phyloP scores from a whole-genome alignment of 1,140 invertebrate genomes.

The Calosoma granatense region DNA sequence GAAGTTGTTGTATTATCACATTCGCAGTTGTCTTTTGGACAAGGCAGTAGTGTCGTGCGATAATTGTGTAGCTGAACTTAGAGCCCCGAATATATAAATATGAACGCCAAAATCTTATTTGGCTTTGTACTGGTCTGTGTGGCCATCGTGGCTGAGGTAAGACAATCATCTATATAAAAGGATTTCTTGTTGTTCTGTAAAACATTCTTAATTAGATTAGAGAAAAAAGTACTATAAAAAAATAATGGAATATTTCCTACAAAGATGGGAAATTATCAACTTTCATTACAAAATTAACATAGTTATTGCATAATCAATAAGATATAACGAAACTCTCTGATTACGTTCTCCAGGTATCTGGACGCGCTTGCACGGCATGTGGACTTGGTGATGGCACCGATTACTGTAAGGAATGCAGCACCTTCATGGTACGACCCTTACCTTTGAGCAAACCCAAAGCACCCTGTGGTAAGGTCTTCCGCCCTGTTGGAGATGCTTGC shows the following conservation, averaged over 20 bases:
- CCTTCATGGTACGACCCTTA: background rate
- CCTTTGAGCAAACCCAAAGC: background rate
- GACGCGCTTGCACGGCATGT: background rate
- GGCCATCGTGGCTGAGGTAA: background rate
- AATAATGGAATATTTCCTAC: too few species aligned
- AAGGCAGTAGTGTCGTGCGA: background rate
- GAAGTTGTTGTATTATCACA: background rate
- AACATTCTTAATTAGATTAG: background rate
- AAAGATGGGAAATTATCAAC: too few species aligned
- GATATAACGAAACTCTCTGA: background rate
- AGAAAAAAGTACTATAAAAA: too few species aligned
- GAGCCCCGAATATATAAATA: background rate
- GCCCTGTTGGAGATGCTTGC: background rate
- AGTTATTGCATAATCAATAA: background rate
- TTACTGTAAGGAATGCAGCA: background rate
- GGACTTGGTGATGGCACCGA: background rate
- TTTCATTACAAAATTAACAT: too few species aligned
- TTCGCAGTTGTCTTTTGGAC: background rate
- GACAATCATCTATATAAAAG: background rate
- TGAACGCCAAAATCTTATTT: background rate
- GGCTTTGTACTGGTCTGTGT: background rate
- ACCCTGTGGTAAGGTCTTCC: background rate
- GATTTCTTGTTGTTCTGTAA: background rate
- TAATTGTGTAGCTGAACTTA: conserved; percentile 1
- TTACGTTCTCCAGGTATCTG: background rate